These are phyloP conservation scores for Origma solitaria DNA, from an alignment of 2,113 vertebrate genomes.

Conservation along the genomic window DNA sequence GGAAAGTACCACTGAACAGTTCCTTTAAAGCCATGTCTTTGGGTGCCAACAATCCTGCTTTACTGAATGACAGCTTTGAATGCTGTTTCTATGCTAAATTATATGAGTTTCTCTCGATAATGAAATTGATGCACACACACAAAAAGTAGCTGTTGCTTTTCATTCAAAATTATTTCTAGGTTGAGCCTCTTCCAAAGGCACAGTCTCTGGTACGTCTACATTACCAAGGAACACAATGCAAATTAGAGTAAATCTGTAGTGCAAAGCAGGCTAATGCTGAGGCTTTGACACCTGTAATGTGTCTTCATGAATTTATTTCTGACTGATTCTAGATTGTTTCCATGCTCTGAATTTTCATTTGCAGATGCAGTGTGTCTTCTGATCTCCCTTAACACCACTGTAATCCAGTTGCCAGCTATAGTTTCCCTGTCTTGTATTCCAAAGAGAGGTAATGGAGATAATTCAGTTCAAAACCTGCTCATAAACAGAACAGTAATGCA, in stretches of 20 bases:
- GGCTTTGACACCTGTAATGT: neutral
- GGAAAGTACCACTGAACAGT: neutral
- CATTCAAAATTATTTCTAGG: neutral
- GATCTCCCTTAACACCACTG: neutral
- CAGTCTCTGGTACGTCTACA: neutral
- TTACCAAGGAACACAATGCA: neutral
- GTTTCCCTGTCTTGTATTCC: neutral
- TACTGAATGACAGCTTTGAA: neutral
- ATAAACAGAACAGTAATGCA: neutral
- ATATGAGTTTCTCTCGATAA: neutral
- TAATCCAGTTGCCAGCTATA: neutral
- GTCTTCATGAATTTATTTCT: neutral
- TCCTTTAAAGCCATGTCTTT: neutral
- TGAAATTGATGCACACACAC: neutral
- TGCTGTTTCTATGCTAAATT: neutral
- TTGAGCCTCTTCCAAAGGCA: neutral
- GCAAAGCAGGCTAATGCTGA: neutral
- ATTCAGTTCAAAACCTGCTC: neutral
- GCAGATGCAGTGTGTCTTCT: neutral
- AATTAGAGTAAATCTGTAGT: neutral
- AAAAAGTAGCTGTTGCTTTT: neutral
- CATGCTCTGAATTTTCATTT: neutral
- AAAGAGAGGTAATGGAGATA: neutral
- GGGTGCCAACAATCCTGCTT: neutral
- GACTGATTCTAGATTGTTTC: neutral